Evolutionary conservation across 2,888 invertebrate genomes (phyloP), one percentile per base, ranked within the genome.

Genomic region (Andrena marginata): DNA sequence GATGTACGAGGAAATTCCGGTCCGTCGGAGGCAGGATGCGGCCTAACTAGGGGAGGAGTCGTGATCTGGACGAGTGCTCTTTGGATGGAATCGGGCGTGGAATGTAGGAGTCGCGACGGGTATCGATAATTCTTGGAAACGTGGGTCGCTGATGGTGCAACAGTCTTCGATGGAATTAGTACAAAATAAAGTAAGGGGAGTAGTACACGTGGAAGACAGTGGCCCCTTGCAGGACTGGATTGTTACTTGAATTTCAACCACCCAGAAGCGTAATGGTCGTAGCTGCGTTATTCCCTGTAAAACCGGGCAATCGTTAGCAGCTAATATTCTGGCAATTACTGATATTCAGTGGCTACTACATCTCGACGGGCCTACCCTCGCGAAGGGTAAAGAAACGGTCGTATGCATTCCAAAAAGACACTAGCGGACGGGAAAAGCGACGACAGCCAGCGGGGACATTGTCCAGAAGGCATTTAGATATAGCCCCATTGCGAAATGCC

Each of bases 321-420:
- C 56, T 56, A 26, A 26, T 56, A 26, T 26, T 20, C 23, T 20
- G 20, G 54, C 20, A 54, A 54, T 54, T 23, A 54, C 8, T 54
- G 54, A 54, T 54, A 54, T 54, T 54, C 23, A 54, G n/a, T 23
- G 54, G 20, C 54, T 20, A 54, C 54, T 54, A 23, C 23, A 23
- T 54, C 20, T 20, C 6, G 20, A 54, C 20, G 8, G 51, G 51
- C 42, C 42, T 42, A 42, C 42, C 42, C 42, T 42, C 42, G 42
- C 4, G 35, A 35, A 35, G 42, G 42, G 16, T 31, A 64, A 49
- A 49, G 29, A 65, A 78, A 64, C 29, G 56, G 60, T 74, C 35
- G 72, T 54, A 87, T 82, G 85, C 87, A 88, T 88, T 88, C 88
- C 87, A 88, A 70, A 74, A 85, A 80, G 75, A 70, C 49, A 54